Evolutionary conservation across 2,888 invertebrate species (phyloP).

Genomic region (Pammene aurita): DNA sequence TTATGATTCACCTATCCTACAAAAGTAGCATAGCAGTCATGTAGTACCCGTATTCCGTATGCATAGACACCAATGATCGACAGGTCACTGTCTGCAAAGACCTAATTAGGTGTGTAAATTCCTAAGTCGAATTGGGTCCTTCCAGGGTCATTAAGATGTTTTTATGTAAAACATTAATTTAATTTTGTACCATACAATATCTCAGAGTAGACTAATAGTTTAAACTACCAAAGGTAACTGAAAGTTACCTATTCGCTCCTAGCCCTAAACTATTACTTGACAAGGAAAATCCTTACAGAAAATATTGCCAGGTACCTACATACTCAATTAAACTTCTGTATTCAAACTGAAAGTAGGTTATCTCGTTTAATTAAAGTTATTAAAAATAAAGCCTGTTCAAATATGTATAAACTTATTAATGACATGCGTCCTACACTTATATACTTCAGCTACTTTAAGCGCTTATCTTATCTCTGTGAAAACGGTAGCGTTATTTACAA

Average conservation of each 20-base stretch:
- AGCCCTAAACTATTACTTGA: neutral
- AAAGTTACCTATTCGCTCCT: neutral
- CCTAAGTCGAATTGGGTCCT: too few species aligned
- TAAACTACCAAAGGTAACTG: too few species aligned
- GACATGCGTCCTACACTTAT: constrained; percentile 21
- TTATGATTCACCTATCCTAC: too few species aligned
- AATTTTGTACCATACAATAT: too few species aligned
- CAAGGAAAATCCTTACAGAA: constrained; percentile 6
- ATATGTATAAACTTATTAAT: constrained; percentile 43
- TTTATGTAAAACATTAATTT: too few species aligned
- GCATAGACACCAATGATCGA: too few species aligned
- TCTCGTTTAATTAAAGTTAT: constrained; percentile 39
- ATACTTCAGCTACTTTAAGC: constrained; percentile 27
- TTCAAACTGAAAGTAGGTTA: constrained; percentile 39
- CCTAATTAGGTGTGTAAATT: too few species aligned
- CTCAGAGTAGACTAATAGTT: too few species aligned
- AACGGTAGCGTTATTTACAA: constrained; percentile 66
- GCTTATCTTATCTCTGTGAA: constrained; percentile 65
- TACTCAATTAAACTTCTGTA: constrained; percentile 8
- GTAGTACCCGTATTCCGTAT: too few species aligned
- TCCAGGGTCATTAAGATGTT: too few species aligned
- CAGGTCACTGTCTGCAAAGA: too few species aligned
- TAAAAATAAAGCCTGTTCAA: constrained; percentile 45
- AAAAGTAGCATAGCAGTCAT: too few species aligned
- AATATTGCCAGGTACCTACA: neutral